A percentile compares a stretch with the other conserved stretches of the same genome.
These are phyloP conservation scores for Dolichoris vasculosae DNA, from an alignment of 1,140 invertebrate species.

Conservation along the genomic window DNA sequence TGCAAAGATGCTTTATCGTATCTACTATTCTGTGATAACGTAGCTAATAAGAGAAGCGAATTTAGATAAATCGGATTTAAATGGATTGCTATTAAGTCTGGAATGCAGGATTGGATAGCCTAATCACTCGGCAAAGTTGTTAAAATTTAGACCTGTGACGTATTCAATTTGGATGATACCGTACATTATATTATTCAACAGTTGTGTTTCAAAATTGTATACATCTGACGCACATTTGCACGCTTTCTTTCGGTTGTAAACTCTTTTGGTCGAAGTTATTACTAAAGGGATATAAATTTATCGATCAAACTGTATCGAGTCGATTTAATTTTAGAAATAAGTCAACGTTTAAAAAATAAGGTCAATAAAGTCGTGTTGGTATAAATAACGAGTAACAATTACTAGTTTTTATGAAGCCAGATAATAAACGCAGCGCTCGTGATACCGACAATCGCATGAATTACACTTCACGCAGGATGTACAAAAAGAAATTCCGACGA, in stretches of 20 bases:
- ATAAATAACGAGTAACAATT: not conserved
- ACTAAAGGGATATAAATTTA: too few relatives aligned
- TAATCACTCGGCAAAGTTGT: not conserved
- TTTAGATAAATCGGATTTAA: not conserved
- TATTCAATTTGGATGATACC: not conserved
- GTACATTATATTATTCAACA: too few relatives aligned
- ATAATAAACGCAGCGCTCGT: not conserved
- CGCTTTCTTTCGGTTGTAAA: too few relatives aligned
- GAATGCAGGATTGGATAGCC: not conserved
- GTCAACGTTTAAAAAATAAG: not conserved
- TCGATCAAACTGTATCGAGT: too few relatives aligned
- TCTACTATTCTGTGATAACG: not conserved
- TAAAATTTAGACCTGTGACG: not conserved
- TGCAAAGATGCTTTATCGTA: not conserved
- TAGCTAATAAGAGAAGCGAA: not conserved
- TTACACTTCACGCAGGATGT: not conserved
- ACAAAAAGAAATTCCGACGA: not conserved
- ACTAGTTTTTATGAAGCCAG: not conserved
- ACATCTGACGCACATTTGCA: too few relatives aligned
- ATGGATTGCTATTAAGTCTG: not conserved
- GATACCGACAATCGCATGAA: not conserved
- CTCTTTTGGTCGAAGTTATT: too few relatives aligned
- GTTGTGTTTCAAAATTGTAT: too few relatives aligned
- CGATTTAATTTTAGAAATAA: too few relatives aligned
- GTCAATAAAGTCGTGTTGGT: not conserved